Base-by-base conservation (phyloP, 2,113 vertebrate species). In the Bubalus kerabau region DNA sequence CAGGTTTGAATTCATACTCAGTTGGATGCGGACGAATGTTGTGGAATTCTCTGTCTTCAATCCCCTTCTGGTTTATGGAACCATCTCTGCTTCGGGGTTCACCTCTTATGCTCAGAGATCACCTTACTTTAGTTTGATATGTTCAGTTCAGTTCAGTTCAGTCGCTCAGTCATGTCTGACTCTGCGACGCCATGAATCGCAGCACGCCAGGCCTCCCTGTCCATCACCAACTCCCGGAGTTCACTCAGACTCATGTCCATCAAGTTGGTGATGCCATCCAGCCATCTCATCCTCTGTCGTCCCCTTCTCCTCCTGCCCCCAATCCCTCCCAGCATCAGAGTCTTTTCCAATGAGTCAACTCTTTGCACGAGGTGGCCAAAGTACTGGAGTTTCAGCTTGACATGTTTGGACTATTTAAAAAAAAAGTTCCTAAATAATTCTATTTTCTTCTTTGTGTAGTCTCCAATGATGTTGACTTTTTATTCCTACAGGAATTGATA, bases 401-500 rank as follows among this genome's bases (percentile, higher is more conserved):
- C 48, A 12, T 48, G 15, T 52, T 52, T 28, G 78, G 48, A 81
- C 30, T 81, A 50, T 50, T 48, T 26, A 1, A 5, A 24, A 13
- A 26, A 67, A 84, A 91, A 81, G 14, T 62, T 91, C 16, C 30
- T 80, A 26, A 16, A 5, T 90, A 88, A 95, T 43, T 97, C 14
- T 92, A 5, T 95, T 86, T 96, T 97, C 13, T 82, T 95, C 32
- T 87, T 90, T 46, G 14, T 84, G 54, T 64, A n/a, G 40, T 92
- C 26, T 97, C 40, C 90, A 36, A 5, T 60, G 52, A 81, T 94
- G 71, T 74, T 96, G 86, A 95, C 50, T 97, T 97, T 96, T 15
- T 81, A 93, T 81, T 30, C 28, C 87, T 96, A 46, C 2, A 97
- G 57, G 62, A 95, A 83, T 59, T 14, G 4, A 74, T 93, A 85